Base-by-base conservation (phyloP, 2,113 vertebrate species). In the Anguilla japonica region DNA sequence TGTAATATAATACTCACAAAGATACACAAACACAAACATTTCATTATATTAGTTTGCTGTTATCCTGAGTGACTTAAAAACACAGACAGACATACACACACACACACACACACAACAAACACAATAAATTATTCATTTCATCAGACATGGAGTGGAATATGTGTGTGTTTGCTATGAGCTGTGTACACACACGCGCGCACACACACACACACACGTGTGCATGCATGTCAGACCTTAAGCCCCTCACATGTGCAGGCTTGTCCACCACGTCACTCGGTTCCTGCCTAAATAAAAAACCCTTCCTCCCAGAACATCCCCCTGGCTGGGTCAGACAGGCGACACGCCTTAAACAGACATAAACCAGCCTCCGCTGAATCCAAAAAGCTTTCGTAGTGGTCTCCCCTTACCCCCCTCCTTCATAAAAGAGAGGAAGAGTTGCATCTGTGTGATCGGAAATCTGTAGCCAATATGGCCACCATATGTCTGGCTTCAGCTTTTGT, bases 391-490 rank as follows among this genome's bases (percentile, higher is more conserved):
- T 90, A 88, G 87, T 92, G 40, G 22, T 81, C 83, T 22, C 29
- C 34, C 18, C 43, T 50, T 41, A 46, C 15, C 15, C 60, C 63
- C 20, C 29, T 18, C 34, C 40, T 22, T n/a, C 56, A 39, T n/a
- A 41, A 81, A 84, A 82, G 56, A 60, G 13, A 40, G 85, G 87
- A 84, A 88, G 85, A 89, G 84, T 87, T 83, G 46, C 79, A 86
- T 86, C 86, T 40, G 85, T 91, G 90, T 88, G 90, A 94, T 94
- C 90, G 88, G 34, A 89, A 88, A 86, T 90, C 85, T 78, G 90
- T 89, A 88, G 92, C 91, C 92, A 94, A 94, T 94, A 91, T 95
- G 93, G 90, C 91, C 89, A 82, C 92, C 95, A 95, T 91, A 95
- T 94, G 95, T 92, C 89, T 86, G 41, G 85, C 87, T 90, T 87